Evolutionary conservation across 2,888 invertebrate genomes (phyloP), one percentile per base, ranked within the genome.

Genomic region (Drosophila anceps): DNA sequence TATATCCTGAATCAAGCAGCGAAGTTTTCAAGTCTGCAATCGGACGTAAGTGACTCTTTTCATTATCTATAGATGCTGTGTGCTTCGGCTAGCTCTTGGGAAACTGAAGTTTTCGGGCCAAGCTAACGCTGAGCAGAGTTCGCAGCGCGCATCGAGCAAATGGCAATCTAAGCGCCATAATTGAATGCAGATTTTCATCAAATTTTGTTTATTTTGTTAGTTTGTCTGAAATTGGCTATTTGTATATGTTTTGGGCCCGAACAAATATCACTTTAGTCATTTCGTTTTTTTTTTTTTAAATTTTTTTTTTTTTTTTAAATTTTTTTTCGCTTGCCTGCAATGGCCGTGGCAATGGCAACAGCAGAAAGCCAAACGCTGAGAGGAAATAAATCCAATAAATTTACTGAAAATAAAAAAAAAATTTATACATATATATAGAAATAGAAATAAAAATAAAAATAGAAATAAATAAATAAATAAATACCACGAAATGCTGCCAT

Each of bases 401-500:
- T 79, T 79, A 24, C 24, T 53, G 51, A 35, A 24, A 44, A 46
- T 60, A 31, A 76, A 79, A 43, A 53, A 39, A 53, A n/a, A n/a
- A n/a, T n/a, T n/a, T n/a, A n/a, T n/a, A n/a, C n/a, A 35, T 48
- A 27, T 2, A 43, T 13, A 39, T 13, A 18, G 15, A 43, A 55
- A 41, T 4, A n/a, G 27, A 50, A 50, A 31, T n/a, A 7, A 35
- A 20, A 53, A 24, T 20, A 5, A 15, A 35, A 50, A 33, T 18
- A 8, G n/a, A 53, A 53, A 53, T 51, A 5, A 27, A 35, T 48
- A 59, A 37, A 59, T 29, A 59, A 37, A 78, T 71, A 88, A 76
- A 82, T 74, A 66, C 64, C 63, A 71, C 67, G 51, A 69, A 73
- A 69, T 73, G 58, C 57, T 76, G 72, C 70, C 76, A 85, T 85